Evolutionary conservation across 2,888 invertebrate species (phyloP).

Genomic region (Conistra vaccinii): DNA sequence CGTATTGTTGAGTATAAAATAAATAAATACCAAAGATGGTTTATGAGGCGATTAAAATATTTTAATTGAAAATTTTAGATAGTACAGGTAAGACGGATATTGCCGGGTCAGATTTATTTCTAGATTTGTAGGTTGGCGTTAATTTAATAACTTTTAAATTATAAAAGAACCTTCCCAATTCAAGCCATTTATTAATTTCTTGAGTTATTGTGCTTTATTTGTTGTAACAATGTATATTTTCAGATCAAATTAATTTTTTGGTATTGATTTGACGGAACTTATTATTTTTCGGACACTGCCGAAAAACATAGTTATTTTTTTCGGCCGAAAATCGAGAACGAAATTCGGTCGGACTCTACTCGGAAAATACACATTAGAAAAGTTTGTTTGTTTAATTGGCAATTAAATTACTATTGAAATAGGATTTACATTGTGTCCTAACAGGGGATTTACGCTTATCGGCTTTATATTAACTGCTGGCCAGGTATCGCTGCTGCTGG

Average conservation of each 20-base stretch:
- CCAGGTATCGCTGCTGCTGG: slow-evolving; percentile 92
- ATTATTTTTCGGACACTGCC: too few species aligned
- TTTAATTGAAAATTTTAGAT: too few species aligned
- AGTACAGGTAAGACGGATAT: not conserved
- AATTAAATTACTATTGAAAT: not conserved
- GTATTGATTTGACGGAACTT: too few species aligned
- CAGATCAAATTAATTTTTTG: too few species aligned
- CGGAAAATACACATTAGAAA: not conserved
- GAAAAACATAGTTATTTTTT: too few species aligned
- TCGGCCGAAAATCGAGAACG: too few species aligned
- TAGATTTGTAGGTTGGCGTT: not conserved
- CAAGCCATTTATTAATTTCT: not conserved
- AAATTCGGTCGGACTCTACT: too few species aligned
- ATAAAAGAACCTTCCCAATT: not conserved
- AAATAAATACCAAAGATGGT: not conserved
- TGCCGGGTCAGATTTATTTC: not conserved
- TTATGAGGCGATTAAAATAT: too few species aligned
- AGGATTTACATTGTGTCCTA: not conserved
- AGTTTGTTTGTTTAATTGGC: not conserved
- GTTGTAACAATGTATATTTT: too few species aligned
- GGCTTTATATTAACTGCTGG: not conserved
- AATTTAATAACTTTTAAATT: not conserved
- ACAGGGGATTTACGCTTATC: not conserved
- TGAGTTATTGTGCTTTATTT: too few species aligned
- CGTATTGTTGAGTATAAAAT: not conserved